Base-by-base conservation (phyloP, 2,113 vertebrate species). In the Smithornis capensis region DNA sequence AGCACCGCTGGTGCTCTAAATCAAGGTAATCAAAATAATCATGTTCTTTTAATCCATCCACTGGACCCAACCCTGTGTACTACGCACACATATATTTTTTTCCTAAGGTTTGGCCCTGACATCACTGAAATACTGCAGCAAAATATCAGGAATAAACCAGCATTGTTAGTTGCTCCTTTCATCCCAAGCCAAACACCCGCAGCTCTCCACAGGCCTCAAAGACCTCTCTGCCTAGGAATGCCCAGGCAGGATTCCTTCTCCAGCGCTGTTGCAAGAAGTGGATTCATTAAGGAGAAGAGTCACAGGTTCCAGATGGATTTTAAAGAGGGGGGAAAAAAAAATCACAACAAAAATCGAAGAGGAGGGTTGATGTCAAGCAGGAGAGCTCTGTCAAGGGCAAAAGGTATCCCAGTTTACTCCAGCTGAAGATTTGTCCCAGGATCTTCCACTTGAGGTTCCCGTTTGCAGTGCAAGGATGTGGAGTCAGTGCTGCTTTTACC, bases 1-100 rank as follows among this genome's bases (percentile, higher is more conserved):
- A 44, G 64, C 83, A 75, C 82, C 0, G 1, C 90, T 88, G 82
- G 82, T 7, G 24, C 82, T 86, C 55, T 94, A 94, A 97, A 90
- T 96, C 87, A 95, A 83, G 68, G 38, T 60, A 97, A 92, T 85
- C 89, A 95, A 95, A 97, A 95, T 67, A 96, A 96, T 81, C 92
- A 13, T 71, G 87, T 90, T 91, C 88, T 92, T 96, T 94, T 95
- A 90, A 96, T 91, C 52, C 83, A 53, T 68, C 56, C 47, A 56
- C 83, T 31, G 23, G 52, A 52, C 88, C 59, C 83, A 93, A 18
- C 49, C 7, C 44, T 71, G 47, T 86, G 84, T 88, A 64, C 60
- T 87, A 38, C 64, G 18, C 35, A 27, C 33, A 83, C 37, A 90
- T 59, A 14, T 85, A 28, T 77, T 79, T 92, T 90, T 83, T 65